Evolutionary conservation across 2,113 vertebrate species (phyloP).

Genomic region (Pelvicachromis taeniatus): DNA sequence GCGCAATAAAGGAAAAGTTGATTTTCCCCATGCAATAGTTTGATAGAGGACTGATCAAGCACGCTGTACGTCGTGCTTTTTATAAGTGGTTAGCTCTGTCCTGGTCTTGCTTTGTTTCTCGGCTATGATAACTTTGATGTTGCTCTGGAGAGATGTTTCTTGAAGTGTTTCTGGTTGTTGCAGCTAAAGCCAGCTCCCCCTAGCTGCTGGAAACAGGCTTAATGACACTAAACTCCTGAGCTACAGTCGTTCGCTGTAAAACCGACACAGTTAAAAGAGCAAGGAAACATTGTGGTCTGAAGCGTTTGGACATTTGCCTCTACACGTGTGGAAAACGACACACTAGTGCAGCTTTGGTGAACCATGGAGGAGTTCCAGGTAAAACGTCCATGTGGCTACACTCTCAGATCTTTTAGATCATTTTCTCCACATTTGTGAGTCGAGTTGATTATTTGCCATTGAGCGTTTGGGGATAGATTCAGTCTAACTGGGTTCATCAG

Average conservation of each 20-base stretch:
- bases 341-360: background rate
- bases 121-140: background rate
- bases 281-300: background rate
- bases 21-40: background rate
- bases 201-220: background rate
- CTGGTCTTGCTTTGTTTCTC: background rate
- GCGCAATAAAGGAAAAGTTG: background rate
- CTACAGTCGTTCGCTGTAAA: background rate
- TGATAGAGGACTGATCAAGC: background rate
- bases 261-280: background rate
- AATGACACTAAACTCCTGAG: background rate
- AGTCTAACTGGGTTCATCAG: background rate
- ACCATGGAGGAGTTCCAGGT: background rate
- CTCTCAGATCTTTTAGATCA: background rate
- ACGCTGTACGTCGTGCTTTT: background rate
- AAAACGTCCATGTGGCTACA: background rate
- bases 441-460: background rate
- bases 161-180: background rate
- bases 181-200: background rate
- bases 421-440: background rate
- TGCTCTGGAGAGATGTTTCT: background rate
- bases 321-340: background rate
- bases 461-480: background rate
- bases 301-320: background rate
- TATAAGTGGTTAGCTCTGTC: background rate